Percentiles rank a stretch among this genome's conserved stretches.
These are phyloP conservation scores for Neria commutata DNA, from an alignment of 2,888 invertebrate species.

Conservation along the genomic window DNA sequence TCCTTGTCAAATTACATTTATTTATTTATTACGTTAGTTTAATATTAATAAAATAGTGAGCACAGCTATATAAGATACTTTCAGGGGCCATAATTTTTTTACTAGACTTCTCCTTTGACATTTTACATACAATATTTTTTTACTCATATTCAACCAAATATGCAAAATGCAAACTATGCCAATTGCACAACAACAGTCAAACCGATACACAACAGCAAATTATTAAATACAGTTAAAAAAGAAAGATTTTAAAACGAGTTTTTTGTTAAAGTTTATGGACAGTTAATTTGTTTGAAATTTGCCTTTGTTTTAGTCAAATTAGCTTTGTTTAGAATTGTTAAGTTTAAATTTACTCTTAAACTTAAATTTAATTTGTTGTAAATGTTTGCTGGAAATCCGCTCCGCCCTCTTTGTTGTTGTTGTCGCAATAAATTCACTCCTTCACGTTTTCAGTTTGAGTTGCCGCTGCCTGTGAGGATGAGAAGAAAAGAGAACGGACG, in stretches of 20 bases:
- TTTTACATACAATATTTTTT: too few relatives aligned
- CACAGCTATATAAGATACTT: too few relatives aligned
- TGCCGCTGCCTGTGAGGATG: slow-evolving; percentile 25
- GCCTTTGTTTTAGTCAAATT: slow-evolving; percentile 21
- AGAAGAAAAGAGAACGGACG: slow-evolving; percentile 5
- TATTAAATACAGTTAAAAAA: neutral
- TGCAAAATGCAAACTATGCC: too few relatives aligned
- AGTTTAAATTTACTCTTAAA: slow-evolving; percentile 16
- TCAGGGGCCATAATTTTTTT: neutral
- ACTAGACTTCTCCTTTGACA: too few relatives aligned
- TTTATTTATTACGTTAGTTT: neutral
- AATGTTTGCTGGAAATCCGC: slow-evolving; percentile 16
- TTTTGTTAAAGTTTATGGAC: slow-evolving; percentile 39
- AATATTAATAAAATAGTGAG: too few relatives aligned
- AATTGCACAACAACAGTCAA: too few relatives aligned
- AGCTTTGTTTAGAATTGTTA: slow-evolving; percentile 25
- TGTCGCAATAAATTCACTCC: slow-evolving; percentile 14
- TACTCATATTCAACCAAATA: too few relatives aligned
- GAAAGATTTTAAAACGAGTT: slow-evolving; percentile 24
- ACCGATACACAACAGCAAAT: neutral
- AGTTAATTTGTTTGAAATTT: slow-evolving; percentile 9
- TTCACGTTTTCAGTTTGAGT: slow-evolving; percentile 25
- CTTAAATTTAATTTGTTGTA: slow-evolving; percentile 18
- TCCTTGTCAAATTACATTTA: slow-evolving; percentile 18
- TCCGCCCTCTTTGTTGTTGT: slow-evolving; percentile 6